Evolutionary conservation across 1,140 invertebrate genomes (phyloP).

Genomic region (Planococcus citri): DNA sequence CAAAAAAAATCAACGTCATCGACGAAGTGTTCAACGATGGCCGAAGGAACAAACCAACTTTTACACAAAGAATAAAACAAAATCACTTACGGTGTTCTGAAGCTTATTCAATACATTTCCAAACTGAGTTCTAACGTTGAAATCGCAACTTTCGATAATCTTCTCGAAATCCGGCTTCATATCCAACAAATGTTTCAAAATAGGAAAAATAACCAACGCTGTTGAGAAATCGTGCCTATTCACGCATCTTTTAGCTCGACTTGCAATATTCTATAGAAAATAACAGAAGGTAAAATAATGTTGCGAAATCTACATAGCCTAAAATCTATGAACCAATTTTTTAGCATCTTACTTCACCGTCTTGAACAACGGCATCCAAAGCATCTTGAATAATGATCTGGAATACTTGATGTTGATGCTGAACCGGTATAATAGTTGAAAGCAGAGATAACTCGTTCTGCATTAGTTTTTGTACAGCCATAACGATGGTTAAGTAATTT

Average conservation of each 20-base stretch:
- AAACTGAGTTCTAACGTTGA: slow-evolving; percentile 54
- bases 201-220: slow-evolving; percentile 72
- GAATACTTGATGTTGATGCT: slow-evolving; percentile 69
- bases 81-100: slow-evolving; percentile 50
- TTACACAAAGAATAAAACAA: too few species aligned
- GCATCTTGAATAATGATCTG: slow-evolving; percentile 71
- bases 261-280: slow-evolving; percentile 50
- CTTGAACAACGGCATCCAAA: slow-evolving; percentile 68
- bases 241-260: slow-evolving; percentile 63
- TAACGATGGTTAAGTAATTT: slow-evolving; percentile 70
- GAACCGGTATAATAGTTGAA: slow-evolving; percentile 66
- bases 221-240: slow-evolving; percentile 67
- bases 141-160: slow-evolving; percentile 59
- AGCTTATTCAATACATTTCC: slow-evolving; percentile 58
- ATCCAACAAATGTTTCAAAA: slow-evolving; percentile 64
- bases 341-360: slow-evolving; percentile 69
- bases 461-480: slow-evolving; percentile 76
- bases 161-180: slow-evolving; percentile 74
- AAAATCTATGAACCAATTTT: too few species aligned
- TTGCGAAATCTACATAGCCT: too few species aligned
- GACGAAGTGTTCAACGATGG: too few species aligned
- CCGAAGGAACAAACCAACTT: too few species aligned
- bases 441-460: slow-evolving; percentile 73
- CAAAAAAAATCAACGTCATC: not conserved
- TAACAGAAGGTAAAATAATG: slow-evolving; percentile 5